Conservation (phyloP, 1,140 invertebrate species). For the Pseudoatta argentina region DNA sequence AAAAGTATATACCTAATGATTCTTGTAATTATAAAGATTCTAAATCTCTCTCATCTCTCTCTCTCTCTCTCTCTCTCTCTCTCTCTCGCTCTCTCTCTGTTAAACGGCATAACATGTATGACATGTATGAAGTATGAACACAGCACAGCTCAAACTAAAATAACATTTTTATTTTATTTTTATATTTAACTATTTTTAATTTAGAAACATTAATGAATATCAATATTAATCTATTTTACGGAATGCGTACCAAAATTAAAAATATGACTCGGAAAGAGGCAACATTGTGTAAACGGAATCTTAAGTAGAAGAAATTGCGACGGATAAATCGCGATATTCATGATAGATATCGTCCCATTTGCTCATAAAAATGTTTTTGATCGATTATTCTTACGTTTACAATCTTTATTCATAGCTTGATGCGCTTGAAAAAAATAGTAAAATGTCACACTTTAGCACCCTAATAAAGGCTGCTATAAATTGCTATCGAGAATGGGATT, state of each 20-base stretch:
- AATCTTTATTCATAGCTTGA: not conserved
- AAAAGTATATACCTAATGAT: no score
- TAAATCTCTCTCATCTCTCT: no score
- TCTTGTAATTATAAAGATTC: no score
- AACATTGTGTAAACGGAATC: not conserved
- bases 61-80: no score
- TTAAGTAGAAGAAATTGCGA: not conserved
- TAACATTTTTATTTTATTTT: no score
- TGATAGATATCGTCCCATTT: not conserved
- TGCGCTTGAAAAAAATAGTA: not conserved
- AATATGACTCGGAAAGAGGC: not conserved
- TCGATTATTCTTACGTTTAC: not conserved
- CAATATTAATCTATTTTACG: no score
- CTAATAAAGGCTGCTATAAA: conserved; percentile 30
- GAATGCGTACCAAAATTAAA: not conserved
- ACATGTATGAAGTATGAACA: not conserved
- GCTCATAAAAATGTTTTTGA: not conserved
- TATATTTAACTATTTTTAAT: no score
- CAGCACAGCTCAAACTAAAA: no score
- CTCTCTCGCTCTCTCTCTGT: no score
- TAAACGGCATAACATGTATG: no score
- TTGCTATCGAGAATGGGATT: conserved; percentile 22
- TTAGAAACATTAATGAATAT: no score
- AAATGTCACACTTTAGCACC: conserved; percentile 16
- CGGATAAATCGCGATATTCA: not conserved